Conservation (phyloP, 2,797 vertebrate species). For the Erethizon dorsatum region DNA sequence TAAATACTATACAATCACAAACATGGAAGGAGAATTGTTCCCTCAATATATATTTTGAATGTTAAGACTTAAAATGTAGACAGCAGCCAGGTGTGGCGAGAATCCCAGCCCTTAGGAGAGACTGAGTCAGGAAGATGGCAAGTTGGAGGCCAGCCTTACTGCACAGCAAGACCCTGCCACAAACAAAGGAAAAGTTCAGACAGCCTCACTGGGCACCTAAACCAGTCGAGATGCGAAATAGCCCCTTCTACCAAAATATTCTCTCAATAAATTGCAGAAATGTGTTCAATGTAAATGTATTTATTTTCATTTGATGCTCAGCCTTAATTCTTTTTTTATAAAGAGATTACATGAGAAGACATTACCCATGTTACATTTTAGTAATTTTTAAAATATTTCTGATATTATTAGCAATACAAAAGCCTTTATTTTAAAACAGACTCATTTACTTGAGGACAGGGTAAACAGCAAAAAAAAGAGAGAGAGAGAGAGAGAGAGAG, state of each 20-base stretch:
- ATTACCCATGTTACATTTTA: background rate
- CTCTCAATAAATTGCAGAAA: background rate
- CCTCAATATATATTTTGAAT: slow-evolving; percentile 16
- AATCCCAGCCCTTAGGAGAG: background rate
- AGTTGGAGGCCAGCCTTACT: background rate
- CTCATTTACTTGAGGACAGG: background rate
- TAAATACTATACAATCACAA: background rate
- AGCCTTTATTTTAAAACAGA: slow-evolving; percentile 1
- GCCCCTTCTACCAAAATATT: background rate
- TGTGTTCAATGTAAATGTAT: background rate
- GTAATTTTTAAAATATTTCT: background rate
- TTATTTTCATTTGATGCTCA: background rate
- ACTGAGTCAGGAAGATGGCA: background rate
- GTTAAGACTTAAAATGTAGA: background rate
- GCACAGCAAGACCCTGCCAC: background rate
- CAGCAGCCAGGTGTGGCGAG: background rate
- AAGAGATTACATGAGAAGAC: background rate
- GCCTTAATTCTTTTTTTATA: slow-evolving; percentile 11
- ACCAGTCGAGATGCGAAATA: slow-evolving; percentile 3
- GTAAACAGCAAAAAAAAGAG: background rate
- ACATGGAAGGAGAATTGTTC: slow-evolving; percentile 4
- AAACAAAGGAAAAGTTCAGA: background rate
- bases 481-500: no score
- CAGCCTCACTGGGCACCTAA: background rate
- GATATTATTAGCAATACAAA: background rate